Base-by-base conservation (phyloP, 53 echinoderm and acorn worm genomes). In the Hippasteria phrygiana region DNA sequence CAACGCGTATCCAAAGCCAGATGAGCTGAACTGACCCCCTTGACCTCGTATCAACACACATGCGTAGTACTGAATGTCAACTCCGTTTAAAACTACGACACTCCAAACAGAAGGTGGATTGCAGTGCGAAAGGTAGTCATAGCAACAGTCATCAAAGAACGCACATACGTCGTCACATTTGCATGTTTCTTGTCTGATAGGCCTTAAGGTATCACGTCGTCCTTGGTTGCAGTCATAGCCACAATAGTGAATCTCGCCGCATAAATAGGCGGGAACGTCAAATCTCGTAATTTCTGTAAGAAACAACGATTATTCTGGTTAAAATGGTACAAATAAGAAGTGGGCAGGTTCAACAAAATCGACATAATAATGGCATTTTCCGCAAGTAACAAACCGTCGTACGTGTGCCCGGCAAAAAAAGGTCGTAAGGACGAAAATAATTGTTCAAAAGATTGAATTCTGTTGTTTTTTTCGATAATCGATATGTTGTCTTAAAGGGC, bases 101-200 rank as follows among this genome's bases (percentile, higher is more conserved):
- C 26, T 18, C 38, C 36, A 51, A 2, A 47, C 65, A 3, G 78
- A 46, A 62, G 45, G 67, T 31, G 32, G 64, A 18, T 33, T 26
- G 43, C 82, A 82, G 28, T 45, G 41, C 13, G 64, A 45, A 17
- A 18, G 64, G 75, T 92, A 92, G 64, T 93, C 93, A 50, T 76
- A 66, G 83, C 93, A 93, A 43, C 93, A 93, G 77, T 93, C 91
- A 55, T 82, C 55, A 14, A 93, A 93, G 20, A 33, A 54, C 3
- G 27, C 48, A 28, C 93, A 93, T 0, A 66, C 76, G 14, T 75
- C 83, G 47, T 93, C 93, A 29, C 93, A 93, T 63, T 82, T 88
- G 74, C 92, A 92, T 1, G 82, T 74, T 27, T 73, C 41, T 47
- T 50, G 26, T 45, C 75, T 26, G 42, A 73, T 9, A 7, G 73